A percentile compares a stretch with the other conserved stretches of the same genome.
Evolutionary conservation across 1,140 invertebrate species (phyloP).

Genomic region (Drosophila miranda): DNA sequence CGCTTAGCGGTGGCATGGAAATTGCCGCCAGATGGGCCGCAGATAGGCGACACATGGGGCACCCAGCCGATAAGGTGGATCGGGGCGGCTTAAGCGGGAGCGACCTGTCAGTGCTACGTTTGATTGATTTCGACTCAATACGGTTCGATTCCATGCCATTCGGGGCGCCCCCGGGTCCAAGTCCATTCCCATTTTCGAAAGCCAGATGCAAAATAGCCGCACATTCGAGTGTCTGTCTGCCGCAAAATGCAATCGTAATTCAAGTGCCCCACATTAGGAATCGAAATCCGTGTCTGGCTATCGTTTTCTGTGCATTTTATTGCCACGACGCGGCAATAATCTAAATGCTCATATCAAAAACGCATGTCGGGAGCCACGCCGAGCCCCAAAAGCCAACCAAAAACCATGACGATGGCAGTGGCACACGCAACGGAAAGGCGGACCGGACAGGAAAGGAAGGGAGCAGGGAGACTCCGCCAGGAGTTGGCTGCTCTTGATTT

Average conservation of each 20-base stretch:
- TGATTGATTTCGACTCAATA: constrained; percentile 43
- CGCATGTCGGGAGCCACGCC: constrained; percentile 44
- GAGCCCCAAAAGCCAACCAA: not conserved
- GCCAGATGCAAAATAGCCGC: constrained; percentile 10
- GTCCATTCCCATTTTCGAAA: constrained; percentile 20
- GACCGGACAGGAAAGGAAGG: constrained; percentile 11
- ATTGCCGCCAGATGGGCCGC: constrained; percentile 67
- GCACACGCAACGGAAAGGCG: constrained; percentile 49
- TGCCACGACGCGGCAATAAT: constrained; percentile 54
- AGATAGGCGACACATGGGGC: constrained; percentile 52
- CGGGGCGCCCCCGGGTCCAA: constrained; percentile 43
- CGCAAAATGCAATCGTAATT: constrained; percentile 29
- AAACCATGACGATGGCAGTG: constrained; percentile 41
- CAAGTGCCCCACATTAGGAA: constrained; percentile 40
- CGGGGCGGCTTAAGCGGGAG: constrained; percentile 45
- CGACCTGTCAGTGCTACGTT: constrained; percentile 65
- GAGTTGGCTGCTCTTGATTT: constrained; percentile 38
- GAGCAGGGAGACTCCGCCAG: constrained; percentile 19
- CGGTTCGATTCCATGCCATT: constrained; percentile 49
- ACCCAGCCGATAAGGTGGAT: constrained; percentile 50
- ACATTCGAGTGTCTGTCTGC: not conserved
- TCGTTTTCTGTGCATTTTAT: constrained; percentile 56
- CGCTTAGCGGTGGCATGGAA: constrained; percentile 46
- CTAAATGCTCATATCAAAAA: constrained; percentile 69
- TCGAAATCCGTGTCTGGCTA: constrained; percentile 47